Base-by-base conservation (phyloP, 2,888 invertebrate genomes). In the Cyrtodaria siliqua region DNA sequence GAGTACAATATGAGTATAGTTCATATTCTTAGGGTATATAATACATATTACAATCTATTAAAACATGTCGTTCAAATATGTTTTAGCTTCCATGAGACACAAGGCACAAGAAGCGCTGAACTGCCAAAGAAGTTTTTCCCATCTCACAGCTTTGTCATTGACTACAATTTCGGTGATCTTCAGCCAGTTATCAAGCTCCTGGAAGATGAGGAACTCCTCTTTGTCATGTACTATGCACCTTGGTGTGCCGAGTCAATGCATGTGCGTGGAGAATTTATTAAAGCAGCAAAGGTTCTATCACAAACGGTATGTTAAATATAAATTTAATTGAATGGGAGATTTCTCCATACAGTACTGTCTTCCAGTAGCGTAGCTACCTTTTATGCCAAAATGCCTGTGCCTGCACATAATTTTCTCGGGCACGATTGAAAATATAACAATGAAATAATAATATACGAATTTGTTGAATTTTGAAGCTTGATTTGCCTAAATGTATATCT, bases 201-300 rank as follows among this genome's bases (percentile, higher is more conserved):
- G 0, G 94, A 95, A 4, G 93, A 94, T 70, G 95, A 95, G 2
- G 97, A 97, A 92, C 93, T 97, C 4, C 95, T 97, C 42, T 96
- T 98, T 93, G 95, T 98, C 26, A 97, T 98, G 96, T 98, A 97
- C 92, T 98, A 98, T 94, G 98, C 98, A 9, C 97, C 98, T 0
- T 98, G 98, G 98, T 97, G 97, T 94, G 96, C 97, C 0, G 96
- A 97, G 90, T 96, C 96, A 85, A 96, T 97, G 91, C 94, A 94
- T 89, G 95, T 96, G 0, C 94, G 96, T 63, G 93, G 94, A 70
- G 96, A 97, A 88, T 97, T 97, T 94, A 96, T 96, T 87, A 94
- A 94, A 85, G 96, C 96, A 66, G 96, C 97, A 2, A 93, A 93
- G 87, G 94, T 95, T 23, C 87, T 95, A 96, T 93, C 94, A 89